Evolutionary conservation across 2,113 vertebrate genomes (phyloP).

Genomic region (Bostrychus sinensis): DNA sequence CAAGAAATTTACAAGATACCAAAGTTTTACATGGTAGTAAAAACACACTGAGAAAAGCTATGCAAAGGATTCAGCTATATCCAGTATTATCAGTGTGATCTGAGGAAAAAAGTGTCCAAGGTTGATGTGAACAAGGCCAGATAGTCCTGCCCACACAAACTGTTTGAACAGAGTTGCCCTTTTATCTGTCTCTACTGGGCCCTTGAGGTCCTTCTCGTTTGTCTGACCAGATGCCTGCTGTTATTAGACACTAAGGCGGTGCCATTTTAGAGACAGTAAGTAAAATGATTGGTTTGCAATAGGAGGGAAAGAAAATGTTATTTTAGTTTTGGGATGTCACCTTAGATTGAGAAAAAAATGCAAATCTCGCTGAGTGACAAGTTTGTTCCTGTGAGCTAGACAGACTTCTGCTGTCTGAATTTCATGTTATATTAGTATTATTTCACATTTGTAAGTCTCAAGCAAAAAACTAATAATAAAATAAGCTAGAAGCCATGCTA

Average conservation of each 20-base stretch:
- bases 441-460: no score
- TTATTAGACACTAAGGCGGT: slow-evolving; percentile 21
- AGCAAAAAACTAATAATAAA: no score
- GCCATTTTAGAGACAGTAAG: background rate
- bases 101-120: slow-evolving; percentile 15
- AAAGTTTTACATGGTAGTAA: no score
- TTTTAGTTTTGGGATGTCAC: no score
- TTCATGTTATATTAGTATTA: no score
- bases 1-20: background rate
- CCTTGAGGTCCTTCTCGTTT: slow-evolving; percentile 44
- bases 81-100: no score
- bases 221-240: slow-evolving; percentile 49
- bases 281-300: background rate
- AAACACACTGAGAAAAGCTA: no score
- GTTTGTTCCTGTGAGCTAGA: background rate
- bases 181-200: slow-evolving; percentile 43
- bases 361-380: background rate
- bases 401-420: background rate
- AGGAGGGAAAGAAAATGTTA: no score
- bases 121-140: slow-evolving; percentile 52
- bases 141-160: slow-evolving; percentile 52
- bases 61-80: no score
- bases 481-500: no score
- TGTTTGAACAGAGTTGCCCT: slow-evolving; percentile 38
- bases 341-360: background rate